Evolutionary conservation across 2,888 invertebrate species (phyloP).

Genomic region (Chrysomela aeneicollis): DNA sequence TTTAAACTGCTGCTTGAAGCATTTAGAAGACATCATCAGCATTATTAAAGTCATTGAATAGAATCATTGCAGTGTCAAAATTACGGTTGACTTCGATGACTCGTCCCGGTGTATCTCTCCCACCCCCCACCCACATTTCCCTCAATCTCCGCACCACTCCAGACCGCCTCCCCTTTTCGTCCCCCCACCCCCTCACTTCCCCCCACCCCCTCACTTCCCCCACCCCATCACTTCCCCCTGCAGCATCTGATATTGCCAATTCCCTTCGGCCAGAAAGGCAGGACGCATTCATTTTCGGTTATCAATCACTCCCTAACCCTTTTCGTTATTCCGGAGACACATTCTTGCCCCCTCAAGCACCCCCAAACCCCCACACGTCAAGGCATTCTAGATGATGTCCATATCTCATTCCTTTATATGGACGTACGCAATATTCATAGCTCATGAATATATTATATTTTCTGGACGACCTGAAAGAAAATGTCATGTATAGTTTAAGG

Average conservation of each 20-base stretch:
- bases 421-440: slow-evolving; percentile 45
- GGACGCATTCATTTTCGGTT: slow-evolving; percentile 43
- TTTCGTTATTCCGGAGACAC: slow-evolving; percentile 43
- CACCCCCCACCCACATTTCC: too few relatives aligned
- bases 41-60: too few relatives aligned
- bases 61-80: too few relatives aligned
- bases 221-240: neutral
- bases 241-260: slow-evolving; percentile 43
- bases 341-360: slow-evolving; percentile 36
- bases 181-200: neutral
- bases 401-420: slow-evolving; percentile 47
- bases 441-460: slow-evolving; percentile 45
- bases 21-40: too few relatives aligned
- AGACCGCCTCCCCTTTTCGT: neutral
- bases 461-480: slow-evolving; percentile 37
- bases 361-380: slow-evolving; percentile 31
- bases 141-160: neutral
- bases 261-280: slow-evolving; percentile 42
- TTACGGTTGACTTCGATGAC: too few relatives aligned
- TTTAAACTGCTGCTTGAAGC: too few relatives aligned
- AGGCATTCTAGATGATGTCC: slow-evolving; percentile 45
- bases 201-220: slow-evolving; percentile 14
- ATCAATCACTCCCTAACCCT: slow-evolving; percentile 46
- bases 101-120: too few relatives aligned
- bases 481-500: slow-evolving; percentile 40